phyloP scores from a whole-genome alignment of 37 sponge, comb jelly and placozoan species.

The Agelas oroides region DNA sequence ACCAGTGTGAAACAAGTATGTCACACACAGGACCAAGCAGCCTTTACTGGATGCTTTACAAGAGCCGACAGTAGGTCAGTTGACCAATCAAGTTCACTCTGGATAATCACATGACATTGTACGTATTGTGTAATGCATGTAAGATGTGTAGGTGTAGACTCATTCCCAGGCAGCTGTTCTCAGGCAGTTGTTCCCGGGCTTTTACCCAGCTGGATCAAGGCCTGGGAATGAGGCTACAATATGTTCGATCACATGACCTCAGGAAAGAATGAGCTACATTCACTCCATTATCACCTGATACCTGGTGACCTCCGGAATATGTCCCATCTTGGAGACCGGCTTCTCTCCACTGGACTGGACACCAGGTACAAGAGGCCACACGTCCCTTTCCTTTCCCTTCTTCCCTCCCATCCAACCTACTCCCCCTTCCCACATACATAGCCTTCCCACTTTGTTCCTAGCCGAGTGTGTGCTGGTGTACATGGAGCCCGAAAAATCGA shows the following conservation, averaged over 20 bases:
- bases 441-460: slow-evolving; percentile 79
- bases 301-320: slow-evolving; percentile 74
- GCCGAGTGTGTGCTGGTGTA: slow-evolving; percentile 93
- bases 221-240: too few species aligned
- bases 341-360: slow-evolving; percentile 57
- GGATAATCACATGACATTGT: too few species aligned
- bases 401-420: too few species aligned
- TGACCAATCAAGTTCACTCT: background rate
- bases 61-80: background rate
- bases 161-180: too few species aligned
- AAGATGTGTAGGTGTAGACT: too few species aligned
- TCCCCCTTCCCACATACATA: background rate
- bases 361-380: slow-evolving; percentile 46
- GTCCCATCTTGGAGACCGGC: slow-evolving; percentile 32
- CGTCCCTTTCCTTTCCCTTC: too few species aligned
- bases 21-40: slow-evolving; percentile 8
- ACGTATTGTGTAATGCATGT: background rate
- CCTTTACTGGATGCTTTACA: slow-evolving; percentile 11
- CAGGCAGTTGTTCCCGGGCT: too few species aligned
- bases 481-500: slow-evolving; percentile 66
- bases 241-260: too few species aligned
- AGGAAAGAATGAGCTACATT: slow-evolving; percentile 50
- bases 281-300: slow-evolving; percentile 57
- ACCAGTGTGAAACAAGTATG: too few species aligned
- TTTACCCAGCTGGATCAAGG: too few species aligned